Conservation (phyloP, 2,797 vertebrate genomes). For the Molossus molossus region DNA sequence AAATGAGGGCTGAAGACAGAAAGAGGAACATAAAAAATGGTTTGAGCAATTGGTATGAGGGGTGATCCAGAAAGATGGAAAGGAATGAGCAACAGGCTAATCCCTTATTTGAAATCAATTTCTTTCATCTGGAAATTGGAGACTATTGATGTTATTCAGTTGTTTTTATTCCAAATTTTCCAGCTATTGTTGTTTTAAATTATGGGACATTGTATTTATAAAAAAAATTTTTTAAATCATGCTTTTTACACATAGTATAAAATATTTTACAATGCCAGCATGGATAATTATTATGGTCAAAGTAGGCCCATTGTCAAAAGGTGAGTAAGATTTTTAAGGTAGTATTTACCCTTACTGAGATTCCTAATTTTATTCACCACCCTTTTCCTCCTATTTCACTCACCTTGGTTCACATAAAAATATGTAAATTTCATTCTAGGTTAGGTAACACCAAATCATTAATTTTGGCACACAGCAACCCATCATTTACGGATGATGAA, state of each 20-base stretch:
- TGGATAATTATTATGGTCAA: background rate
- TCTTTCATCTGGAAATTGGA: constrained; percentile 49
- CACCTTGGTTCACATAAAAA: background rate
- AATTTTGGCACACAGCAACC: background rate
- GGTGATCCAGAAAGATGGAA: background rate
- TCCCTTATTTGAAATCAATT: constrained; percentile 19
- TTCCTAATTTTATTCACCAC: background rate
- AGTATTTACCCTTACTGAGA: constrained; percentile 30
- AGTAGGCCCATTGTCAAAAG: background rate
- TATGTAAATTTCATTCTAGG: background rate
- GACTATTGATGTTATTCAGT: background rate
- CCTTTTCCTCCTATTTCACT: background rate
- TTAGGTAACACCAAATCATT: constrained; percentile 65
- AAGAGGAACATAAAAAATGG: background rate
- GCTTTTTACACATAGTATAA: constrained; percentile 4
- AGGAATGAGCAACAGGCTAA: background rate
- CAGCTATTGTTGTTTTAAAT: constrained; percentile 28
- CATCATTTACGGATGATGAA: background rate
- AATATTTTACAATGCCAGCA: background rate
- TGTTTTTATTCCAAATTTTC: constrained; percentile 49
- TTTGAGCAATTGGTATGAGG: background rate
- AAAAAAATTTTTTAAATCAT: background rate
- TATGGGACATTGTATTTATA: background rate
- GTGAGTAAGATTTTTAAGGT: background rate
- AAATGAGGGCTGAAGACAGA: constrained; percentile 11